These are phyloP conservation scores for Busseola fusca DNA, from an alignment of 2,888 invertebrate species.

Conservation along the genomic window DNA sequence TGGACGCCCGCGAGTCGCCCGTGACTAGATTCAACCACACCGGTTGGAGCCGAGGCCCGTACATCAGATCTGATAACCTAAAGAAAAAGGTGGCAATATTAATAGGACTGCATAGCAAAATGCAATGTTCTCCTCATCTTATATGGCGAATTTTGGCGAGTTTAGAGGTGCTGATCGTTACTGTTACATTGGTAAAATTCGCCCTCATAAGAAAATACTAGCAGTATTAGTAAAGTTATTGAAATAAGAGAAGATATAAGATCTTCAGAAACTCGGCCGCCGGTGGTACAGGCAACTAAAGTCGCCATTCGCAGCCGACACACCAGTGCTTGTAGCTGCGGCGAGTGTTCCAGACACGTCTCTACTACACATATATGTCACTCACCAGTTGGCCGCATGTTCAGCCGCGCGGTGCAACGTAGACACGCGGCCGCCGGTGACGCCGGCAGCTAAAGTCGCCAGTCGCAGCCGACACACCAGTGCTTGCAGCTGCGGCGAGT, in stretches of 20 bases:
- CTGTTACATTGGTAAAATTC: too few relatives aligned
- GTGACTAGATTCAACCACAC: slow-evolving; percentile 90
- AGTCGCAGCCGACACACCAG: slow-evolving; percentile 92
- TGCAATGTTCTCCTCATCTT: background rate
- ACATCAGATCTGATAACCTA: slow-evolving; percentile 91
- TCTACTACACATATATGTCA: slow-evolving; percentile 11
- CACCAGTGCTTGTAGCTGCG: slow-evolving; percentile 88
- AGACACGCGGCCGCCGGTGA: slow-evolving; percentile 80
- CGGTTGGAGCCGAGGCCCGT: slow-evolving; percentile 91
- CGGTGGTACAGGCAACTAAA: slow-evolving; percentile 89
- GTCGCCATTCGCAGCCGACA: slow-evolving; percentile 91
- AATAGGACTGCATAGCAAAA: background rate
- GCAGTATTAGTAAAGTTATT: background rate
- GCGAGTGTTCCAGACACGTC: background rate
- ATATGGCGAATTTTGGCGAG: background rate
- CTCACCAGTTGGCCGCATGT: slow-evolving; percentile 85
- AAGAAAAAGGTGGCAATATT: slow-evolving; percentile 5
- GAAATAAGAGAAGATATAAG: too few relatives aligned
- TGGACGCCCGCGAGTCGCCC: slow-evolving; percentile 68
- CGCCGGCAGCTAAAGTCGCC: slow-evolving; percentile 91
- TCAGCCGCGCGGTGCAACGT: slow-evolving; percentile 78
- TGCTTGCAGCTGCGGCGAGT: slow-evolving; percentile 78
- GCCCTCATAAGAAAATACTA: background rate
- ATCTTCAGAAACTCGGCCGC: slow-evolving; percentile 82
- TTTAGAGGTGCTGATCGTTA: too few relatives aligned